These are phyloP conservation scores for Chloroceryle aenea DNA, from an alignment of 2,113 vertebrate species.

Conservation along the genomic window DNA sequence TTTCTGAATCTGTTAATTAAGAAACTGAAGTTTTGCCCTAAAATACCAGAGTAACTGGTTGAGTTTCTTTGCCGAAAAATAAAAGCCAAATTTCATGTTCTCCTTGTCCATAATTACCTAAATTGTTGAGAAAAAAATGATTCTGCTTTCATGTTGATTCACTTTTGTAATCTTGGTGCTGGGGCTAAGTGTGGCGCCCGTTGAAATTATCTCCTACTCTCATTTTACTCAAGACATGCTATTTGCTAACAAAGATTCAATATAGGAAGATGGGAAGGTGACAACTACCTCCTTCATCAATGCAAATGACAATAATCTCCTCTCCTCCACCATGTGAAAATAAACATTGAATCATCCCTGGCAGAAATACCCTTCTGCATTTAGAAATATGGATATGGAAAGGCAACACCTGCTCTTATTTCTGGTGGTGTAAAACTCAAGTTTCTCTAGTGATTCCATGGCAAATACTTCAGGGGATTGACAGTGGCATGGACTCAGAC, in stretches of 20 bases:
- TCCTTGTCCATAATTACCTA: slow-evolving; percentile 53
- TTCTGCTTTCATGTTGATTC: slow-evolving; percentile 61
- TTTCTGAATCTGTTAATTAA: slow-evolving; percentile 64
- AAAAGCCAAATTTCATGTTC: not conserved
- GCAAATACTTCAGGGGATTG: not conserved
- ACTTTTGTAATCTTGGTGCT: slow-evolving; percentile 42
- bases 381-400: not conserved
- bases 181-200: slow-evolving; percentile 12
- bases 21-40: slow-evolving; percentile 41
- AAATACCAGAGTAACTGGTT: slow-evolving; percentile 29
- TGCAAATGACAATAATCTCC: slow-evolving; percentile 57
- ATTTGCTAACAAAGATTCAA: slow-evolving; percentile 60
- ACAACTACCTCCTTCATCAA: slow-evolving; percentile 50
- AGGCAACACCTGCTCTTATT: slow-evolving; percentile 25
- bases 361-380: slow-evolving; percentile 30
- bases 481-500: not conserved
- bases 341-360: slow-evolving; percentile 58
- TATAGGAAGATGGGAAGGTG: slow-evolving; percentile 52
- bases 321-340: slow-evolving; percentile 25
- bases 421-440: not conserved
- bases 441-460: not conserved
- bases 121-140: slow-evolving; percentile 30
- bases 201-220: slow-evolving; percentile 52
- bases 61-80: not conserved
- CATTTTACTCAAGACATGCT: slow-evolving; percentile 36